Conservation (phyloP, 2,797 vertebrate species). For the Neoniphon sammara region DNA sequence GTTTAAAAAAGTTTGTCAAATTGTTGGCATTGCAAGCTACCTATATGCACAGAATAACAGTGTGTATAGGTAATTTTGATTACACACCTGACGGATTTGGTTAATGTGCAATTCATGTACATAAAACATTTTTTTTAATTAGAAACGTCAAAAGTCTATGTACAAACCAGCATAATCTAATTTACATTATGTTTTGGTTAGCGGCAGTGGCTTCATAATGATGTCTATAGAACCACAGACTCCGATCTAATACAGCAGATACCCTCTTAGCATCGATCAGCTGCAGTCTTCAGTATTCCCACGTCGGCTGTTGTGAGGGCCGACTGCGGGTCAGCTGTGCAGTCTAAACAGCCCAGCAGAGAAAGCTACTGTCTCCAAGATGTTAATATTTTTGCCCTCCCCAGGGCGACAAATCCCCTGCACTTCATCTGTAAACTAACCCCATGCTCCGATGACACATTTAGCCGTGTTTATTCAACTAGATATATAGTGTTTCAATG, state of each 20-base stretch:
- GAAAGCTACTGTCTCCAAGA: constrained; percentile 58
- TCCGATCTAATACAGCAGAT: constrained; percentile 3
- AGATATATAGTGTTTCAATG: constrained; percentile 72
- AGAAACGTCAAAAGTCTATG: too few species aligned
- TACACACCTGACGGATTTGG: too few species aligned
- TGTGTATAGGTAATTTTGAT: too few species aligned
- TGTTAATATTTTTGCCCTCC: constrained; percentile 60
- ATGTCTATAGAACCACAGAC: not conserved
- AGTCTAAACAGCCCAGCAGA: constrained; percentile 67
- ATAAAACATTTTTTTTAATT: too few species aligned
- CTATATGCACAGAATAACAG: too few species aligned
- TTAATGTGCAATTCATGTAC: too few species aligned
- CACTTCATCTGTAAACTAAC: constrained; percentile 68
- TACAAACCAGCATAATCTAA: not conserved
- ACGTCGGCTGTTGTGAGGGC: constrained; percentile 29
- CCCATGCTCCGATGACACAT: constrained; percentile 45
- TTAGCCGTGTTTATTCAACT: constrained; percentile 64
- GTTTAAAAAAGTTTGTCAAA: too few species aligned
- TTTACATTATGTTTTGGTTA: not conserved
- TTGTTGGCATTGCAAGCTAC: too few species aligned
- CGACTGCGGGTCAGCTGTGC: constrained; percentile 46
- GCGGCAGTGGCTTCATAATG: not conserved
- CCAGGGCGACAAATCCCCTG: constrained; percentile 63
- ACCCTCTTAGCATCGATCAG: constrained; percentile 1
- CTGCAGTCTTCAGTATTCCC: constrained; percentile 20